Base-by-base conservation (phyloP, 2,113 vertebrate species). In the Oryzias celebensis region DNA sequence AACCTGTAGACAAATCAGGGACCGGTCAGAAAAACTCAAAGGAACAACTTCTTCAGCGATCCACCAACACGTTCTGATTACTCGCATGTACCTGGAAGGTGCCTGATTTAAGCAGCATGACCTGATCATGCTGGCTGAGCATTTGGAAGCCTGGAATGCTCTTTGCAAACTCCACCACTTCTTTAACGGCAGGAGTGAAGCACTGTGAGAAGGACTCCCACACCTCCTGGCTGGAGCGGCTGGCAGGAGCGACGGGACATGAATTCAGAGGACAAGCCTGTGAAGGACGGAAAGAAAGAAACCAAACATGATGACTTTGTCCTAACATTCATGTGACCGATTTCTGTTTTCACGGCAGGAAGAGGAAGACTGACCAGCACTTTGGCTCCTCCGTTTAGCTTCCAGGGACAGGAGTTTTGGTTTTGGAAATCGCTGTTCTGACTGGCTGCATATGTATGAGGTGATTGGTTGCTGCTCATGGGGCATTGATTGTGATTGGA, bases 151-250 rank as follows among this genome's bases (percentile, higher is more conserved):
- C 92, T 1, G 92, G 92, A 66, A 93, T 93, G 73, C 92, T 92
- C 81, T 93, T 93, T 53, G 92, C 92, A 46, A 93, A 93, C 80
- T 93, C 92, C 67, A 93, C 92, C 22, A 93, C 92, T 80, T 93
- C 92, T 58, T 89, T 91, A 16, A 93, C 92, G 2, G 92, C 92
- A 1, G 92, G 92, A 13, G 92, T 93, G 81, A 93, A 93, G 73
- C 91, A 93, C 82, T 92, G 90, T n/a, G 92, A 93, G 81, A 93
- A 93, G 31, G 91, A 90, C 61, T 93, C 92, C 92, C 92, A 93
- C 68, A 93, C 83, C 78, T 93, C 90, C 73, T 92, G 92, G 62
- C 91, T 92, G 69, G 91, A 91, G 44, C 84, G 78, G n/a, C 87
- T 89, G 52, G 91, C 82, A 0, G 85, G 86, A 15, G 91, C 90